Conservation (phyloP, 2,888 invertebrate species). For the Sisyra terminalis region DNA sequence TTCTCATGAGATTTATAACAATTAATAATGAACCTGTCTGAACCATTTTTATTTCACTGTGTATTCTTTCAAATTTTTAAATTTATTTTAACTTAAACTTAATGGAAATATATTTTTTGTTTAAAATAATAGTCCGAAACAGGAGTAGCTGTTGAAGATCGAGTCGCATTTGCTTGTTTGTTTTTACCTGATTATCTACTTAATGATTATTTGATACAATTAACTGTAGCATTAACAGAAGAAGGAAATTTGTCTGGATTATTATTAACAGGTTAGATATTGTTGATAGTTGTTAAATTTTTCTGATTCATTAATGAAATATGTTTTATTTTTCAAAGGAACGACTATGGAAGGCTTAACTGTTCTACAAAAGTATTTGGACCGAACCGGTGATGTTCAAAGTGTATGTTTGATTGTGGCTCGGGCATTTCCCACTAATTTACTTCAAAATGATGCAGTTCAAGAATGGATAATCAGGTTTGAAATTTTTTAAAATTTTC, state of each 20-base stretch:
- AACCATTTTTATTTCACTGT: too few species aligned
- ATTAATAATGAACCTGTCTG: too few species aligned
- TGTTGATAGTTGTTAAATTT: slow-evolving; percentile 6
- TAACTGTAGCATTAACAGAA: slow-evolving; percentile 51
- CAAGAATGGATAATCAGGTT: slow-evolving; percentile 55
- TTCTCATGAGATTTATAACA: too few species aligned
- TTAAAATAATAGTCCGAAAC: slow-evolving; percentile 47
- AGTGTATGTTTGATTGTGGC: slow-evolving; percentile 70
- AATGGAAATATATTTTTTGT: neutral
- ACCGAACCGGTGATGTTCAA: slow-evolving; percentile 79
- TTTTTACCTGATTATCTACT: slow-evolving; percentile 69
- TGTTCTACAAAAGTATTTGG: slow-evolving; percentile 74
- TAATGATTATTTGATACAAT: slow-evolving; percentile 56
- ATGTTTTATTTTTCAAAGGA: too few species aligned
- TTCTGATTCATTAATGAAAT: too few species aligned
- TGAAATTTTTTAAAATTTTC: slow-evolving; percentile 1
- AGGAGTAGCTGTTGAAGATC: slow-evolving; percentile 71
- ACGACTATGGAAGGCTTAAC: slow-evolving; percentile 57
- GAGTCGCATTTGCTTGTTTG: slow-evolving; percentile 80
- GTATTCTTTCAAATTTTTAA: too few species aligned
- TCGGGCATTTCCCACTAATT: slow-evolving; percentile 55
- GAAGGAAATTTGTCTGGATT: slow-evolving; percentile 73
- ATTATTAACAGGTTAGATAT: slow-evolving; percentile 50
- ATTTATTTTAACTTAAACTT: neutral
- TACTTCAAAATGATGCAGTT: slow-evolving; percentile 40